Evolutionary conservation across 2,113 vertebrate species (phyloP), one percentile per base, ranked within the genome.

Genomic region (Cyprinus carpio): DNA sequence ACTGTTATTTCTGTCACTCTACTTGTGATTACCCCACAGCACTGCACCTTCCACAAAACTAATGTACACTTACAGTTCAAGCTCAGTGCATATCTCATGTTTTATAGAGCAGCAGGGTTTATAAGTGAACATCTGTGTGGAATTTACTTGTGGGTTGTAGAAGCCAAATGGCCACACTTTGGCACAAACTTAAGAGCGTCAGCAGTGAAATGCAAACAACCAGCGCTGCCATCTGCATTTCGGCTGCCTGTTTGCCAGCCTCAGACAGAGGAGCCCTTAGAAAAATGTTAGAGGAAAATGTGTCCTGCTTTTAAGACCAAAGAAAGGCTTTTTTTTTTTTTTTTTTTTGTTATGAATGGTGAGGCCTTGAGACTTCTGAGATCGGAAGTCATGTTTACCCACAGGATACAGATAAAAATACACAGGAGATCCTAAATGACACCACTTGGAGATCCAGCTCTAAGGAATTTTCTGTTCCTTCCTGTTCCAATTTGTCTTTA

Each of bases 181-280:
- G 92, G 91, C 90, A 91, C 81, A 84, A 89, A 90, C 89, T 90
- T 69, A 27, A 87, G 86, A 88, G 89, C 90, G 90, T 93, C 91
- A 93, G 92, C 91, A 92, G 67, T 88, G 91, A 91, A 89, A 79
- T 69, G 84, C 86, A 92, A 94, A 93, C 90, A 92, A 81, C 81
- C 80, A n/a, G 46, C 85, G 89, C 78, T 51, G 88, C 90, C 81
- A 87, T 87, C 86, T 86, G 85, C 83, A 67, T 89, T n/a, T 90
- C 89, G 83, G 87, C n/a, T 62, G 60, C 43, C 81, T 58, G 60
- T 78, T 31, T 88, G 88, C 89, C 64, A 84, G 83, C 81, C 71
- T 85, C 75, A 87, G 84, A 85, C 81, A 16, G 72, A 87, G 83
- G 8, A 76, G 87, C 72, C 49, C 56, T 81, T 85, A 89, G 40